Percentiles rank a stretch among this genome's conserved stretches.
phyloP scores from a whole-genome alignment of 1,140 invertebrate genomes.

The Diorhabda elongata region DNA sequence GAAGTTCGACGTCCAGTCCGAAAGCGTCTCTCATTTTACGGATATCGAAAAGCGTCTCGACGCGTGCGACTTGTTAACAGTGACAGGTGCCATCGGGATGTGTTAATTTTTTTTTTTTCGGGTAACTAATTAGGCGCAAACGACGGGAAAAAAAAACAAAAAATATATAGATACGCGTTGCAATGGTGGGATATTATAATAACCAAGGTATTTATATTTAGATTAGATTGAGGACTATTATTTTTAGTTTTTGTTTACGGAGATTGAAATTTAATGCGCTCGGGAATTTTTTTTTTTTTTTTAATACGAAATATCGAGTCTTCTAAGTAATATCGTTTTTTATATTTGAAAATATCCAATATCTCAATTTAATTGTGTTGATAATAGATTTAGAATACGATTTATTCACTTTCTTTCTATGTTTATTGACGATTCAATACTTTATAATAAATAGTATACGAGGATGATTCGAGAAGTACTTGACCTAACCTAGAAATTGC shows the following conservation, averaged over 20 bases:
- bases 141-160: neutral
- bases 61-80: slow-evolving; percentile 7
- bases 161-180: neutral
- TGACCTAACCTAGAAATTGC: too few relatives aligned
- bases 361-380: too few relatives aligned
- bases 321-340: too few relatives aligned
- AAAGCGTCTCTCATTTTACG: neutral
- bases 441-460: too few relatives aligned
- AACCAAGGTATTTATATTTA: slow-evolving; percentile 28
- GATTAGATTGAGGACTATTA: neutral
- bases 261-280: too few relatives aligned
- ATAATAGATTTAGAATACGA: too few relatives aligned
- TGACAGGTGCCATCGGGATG: slow-evolving; percentile 18
- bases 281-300: too few relatives aligned
- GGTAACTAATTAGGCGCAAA: slow-evolving; percentile 6
- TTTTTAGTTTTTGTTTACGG: neutral
- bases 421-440: too few relatives aligned
- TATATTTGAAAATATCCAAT: too few relatives aligned
- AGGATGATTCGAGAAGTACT: too few relatives aligned
- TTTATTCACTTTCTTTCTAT: too few relatives aligned
- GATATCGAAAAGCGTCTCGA: slow-evolving; percentile 7
- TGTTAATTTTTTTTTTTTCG: slow-evolving; percentile 16
- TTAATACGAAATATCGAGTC: too few relatives aligned
- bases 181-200: slow-evolving; percentile 31
- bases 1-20: neutral